Conservation (phyloP, 2,113 vertebrate species). For the Ptilorrhoa leucosticta region DNA sequence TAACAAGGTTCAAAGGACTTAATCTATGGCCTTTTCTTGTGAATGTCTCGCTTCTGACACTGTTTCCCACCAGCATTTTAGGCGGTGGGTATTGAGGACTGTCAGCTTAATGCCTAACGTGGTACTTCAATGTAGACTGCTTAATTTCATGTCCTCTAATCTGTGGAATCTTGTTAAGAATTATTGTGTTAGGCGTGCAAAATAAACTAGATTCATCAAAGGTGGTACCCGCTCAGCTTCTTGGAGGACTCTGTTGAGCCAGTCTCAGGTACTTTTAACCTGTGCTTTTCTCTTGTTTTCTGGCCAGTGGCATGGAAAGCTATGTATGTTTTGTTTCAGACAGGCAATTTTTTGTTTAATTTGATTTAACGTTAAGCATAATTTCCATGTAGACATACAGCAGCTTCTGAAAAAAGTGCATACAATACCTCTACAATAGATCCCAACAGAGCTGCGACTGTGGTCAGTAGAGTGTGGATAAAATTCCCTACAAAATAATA, state of each 20-base stretch:
- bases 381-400: background rate
- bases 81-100: background rate
- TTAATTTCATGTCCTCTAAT: background rate
- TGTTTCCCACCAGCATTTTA: background rate
- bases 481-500: background rate
- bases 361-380: background rate
- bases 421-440: background rate
- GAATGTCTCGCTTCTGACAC: background rate
- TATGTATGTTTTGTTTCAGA: background rate
- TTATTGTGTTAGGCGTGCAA: background rate
- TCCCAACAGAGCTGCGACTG: background rate
- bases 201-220: background rate
- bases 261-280: background rate
- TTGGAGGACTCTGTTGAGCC: background rate
- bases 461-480: background rate
- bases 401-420: background rate
- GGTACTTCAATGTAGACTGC: background rate
- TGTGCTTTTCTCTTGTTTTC: background rate
- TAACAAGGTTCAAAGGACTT: background rate
- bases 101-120: background rate
- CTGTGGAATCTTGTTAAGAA: background rate
- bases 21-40: background rate
- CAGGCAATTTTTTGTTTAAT: background rate
- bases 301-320: background rate
- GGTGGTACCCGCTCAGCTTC: fast-evolving